Evolutionary conservation across 30 jellyfish, hydroid and myxozoan genomes (phyloP), one percentile per base, ranked within the genome.

Genomic region (Phacellophora camtschatica): DNA sequence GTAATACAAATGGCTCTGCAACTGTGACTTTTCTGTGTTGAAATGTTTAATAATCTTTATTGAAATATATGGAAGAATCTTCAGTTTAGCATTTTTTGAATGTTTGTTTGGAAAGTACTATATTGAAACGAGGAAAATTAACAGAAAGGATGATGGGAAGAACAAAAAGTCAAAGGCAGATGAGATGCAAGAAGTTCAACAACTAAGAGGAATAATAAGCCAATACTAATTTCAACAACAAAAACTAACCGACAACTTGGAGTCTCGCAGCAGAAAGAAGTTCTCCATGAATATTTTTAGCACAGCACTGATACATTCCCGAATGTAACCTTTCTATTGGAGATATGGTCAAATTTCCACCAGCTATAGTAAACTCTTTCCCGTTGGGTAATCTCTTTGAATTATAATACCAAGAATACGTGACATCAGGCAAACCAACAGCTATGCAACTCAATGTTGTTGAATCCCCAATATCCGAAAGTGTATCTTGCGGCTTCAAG

Each of bases 241-340:
- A 2, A 6, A 4, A 33, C 96, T 6, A 66, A 93, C 99, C 97
- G 28, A 86, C 50, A 13, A 93, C 96, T 56, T 68, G 84, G 19
- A 93, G 50, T 35, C 92, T 61, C 15, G 84, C 89, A 11, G 96
- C 48, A 39, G 85, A 61, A 13, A 86, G 49, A 15, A 77, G 62
- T 46, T 75, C 96, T 4, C 99, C 97, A 61, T 93, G 96, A 31
- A 72, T 59, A 73, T 86, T 93, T 0, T 37, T 64, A 0, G 99
- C 99, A 18, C 74, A 66, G 61, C 99, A 93, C 45, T 93, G 99
- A 50, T 93, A 93, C 88, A 93, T 77, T 29, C 99, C 99, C 30
- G 90, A 43, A 66, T 86, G 94, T 5, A 34, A 22, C 29, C 66
- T 43, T 0, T 75, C 84, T 7, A 85, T 53, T 41, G 84, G 84